Evolutionary conservation across 2,888 invertebrate species (phyloP).

Genomic region (Drosophila neonasuta): DNA sequence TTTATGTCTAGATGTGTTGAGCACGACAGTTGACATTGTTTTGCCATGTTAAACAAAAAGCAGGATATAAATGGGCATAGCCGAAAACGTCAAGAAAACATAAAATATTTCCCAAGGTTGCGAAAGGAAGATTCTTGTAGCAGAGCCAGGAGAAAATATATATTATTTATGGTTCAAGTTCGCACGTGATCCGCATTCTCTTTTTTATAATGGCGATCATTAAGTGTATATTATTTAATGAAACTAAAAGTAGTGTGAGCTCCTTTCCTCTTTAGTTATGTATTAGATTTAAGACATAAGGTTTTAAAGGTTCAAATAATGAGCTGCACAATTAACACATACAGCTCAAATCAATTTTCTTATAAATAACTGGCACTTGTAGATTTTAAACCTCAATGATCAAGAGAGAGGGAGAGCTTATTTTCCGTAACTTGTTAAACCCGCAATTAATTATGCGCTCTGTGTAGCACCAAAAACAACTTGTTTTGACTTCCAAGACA

Average conservation of each 20-base stretch:
- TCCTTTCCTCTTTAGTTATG: background rate
- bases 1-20: slow-evolving; percentile 82
- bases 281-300: background rate
- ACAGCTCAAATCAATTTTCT: too few relatives aligned
- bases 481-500: slow-evolving; percentile 26
- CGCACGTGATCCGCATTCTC: slow-evolving; percentile 76
- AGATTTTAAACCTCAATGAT: too few relatives aligned
- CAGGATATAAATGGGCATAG: slow-evolving; percentile 52
- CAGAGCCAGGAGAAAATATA: slow-evolving; percentile 53
- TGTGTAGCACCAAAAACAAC: too few relatives aligned
- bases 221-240: slow-evolving; percentile 7
- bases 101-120: slow-evolving; percentile 60
- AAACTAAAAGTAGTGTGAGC: background rate
- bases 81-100: slow-evolving; percentile 59
- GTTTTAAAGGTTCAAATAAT: too few relatives aligned
- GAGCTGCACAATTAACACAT: too few relatives aligned
- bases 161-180: slow-evolving; percentile 79
- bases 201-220: slow-evolving; percentile 48
- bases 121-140: slow-evolving; percentile 43
- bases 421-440: background rate
- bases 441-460: slow-evolving; percentile 9
- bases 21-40: slow-evolving; percentile 80
- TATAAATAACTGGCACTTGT: too few relatives aligned
- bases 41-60: slow-evolving; percentile 57
- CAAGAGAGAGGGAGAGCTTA: too few relatives aligned